Evolutionary conservation across 64 coral and sea anemone genomes (phyloP), one percentile per base, ranked within the genome.

Genomic region (Orbicella faveolata): DNA sequence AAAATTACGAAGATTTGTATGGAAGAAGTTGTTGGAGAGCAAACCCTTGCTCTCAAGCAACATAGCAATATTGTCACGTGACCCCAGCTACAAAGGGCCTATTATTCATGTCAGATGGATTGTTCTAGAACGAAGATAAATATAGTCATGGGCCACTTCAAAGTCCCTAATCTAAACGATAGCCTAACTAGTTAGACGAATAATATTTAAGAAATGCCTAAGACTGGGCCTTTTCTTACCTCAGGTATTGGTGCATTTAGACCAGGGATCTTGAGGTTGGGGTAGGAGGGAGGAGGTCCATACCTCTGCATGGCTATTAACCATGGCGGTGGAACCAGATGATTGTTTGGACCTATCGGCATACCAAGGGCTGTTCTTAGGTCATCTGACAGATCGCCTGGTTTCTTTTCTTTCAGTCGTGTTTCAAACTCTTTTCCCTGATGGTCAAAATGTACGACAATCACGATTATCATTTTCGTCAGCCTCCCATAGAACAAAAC

Each of bases 401-500:
- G 96, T 73, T 98, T 98, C 64, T 98, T 98, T 84, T 98, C 94
- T 88, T 98, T 98, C 16, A 98, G 76, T 74, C 93, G 95, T 78
- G 96, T 98, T 61, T 98, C 96, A 91, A 98, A 98, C 66, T 98
- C 96, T 93, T 98, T 98, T 64, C 96, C 96, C 96, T 98, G 78
- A 1, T 77, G 0, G 37, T 14, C 20, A 36, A 77, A 63, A 63
- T 9, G 21, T 14, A 12, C 7, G 21, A 52, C 44, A 53, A 2
- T 80, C 21, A 80, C 12, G 36, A 9, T 8, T 33, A 33, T 48
- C 5, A 48, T 5, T 4, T 48, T 6, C 4, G 44, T 48, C 5
- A 48, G 5, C 7, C 44, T 48, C 4, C 44, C 7, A 6, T 48
- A 48, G 5, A 48, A 48, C 2, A 6, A 48, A 48, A 48, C 7